Evolutionary conservation across 2,113 vertebrate species (phyloP).

Genomic region (Caloenas nicobarica): DNA sequence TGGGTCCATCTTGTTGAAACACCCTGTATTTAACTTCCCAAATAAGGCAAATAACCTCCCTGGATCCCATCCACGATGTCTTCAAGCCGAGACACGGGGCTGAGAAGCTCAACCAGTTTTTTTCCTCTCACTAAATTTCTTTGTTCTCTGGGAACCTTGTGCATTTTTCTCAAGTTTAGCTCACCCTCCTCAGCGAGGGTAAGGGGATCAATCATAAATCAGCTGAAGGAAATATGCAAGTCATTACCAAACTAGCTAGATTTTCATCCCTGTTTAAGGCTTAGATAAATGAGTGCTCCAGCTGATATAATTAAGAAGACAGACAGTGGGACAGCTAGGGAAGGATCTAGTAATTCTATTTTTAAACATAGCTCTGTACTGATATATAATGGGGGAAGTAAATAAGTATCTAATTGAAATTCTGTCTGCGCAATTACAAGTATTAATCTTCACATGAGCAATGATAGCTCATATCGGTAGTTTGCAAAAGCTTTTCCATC

Average conservation of each 20-base stretch:
- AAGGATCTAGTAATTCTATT: constrained; percentile 66
- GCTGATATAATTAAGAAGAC: constrained; percentile 36
- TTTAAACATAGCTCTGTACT: constrained; percentile 38
- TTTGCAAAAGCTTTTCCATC: constrained; percentile 24
- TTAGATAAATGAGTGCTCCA: constrained; percentile 68
- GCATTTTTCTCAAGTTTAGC: not conserved
- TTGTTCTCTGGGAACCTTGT: not conserved
- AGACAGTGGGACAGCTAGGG: constrained; percentile 41
- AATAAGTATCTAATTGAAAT: constrained; percentile 68
- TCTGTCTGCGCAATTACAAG: constrained; percentile 57
- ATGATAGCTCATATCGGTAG: not conserved
- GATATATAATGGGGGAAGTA: constrained; percentile 43
- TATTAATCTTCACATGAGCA: constrained; percentile 47
- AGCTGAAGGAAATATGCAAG: constrained; percentile 39
- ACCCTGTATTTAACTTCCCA: not conserved
- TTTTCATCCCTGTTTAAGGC: constrained; percentile 65
- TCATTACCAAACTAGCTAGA: constrained; percentile 58
- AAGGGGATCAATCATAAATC: constrained; percentile 41
- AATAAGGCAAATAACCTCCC: not conserved
- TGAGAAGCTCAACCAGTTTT: not conserved
- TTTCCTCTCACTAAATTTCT: not conserved
- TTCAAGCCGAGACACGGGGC: accelerated
- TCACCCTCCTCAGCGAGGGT: not conserved
- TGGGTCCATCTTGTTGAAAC: too few relatives aligned
- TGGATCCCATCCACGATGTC: accelerated